These are phyloP conservation scores for Serrognathus titanus DNA, from an alignment of 2,888 invertebrate genomes.

Conservation along the genomic window DNA sequence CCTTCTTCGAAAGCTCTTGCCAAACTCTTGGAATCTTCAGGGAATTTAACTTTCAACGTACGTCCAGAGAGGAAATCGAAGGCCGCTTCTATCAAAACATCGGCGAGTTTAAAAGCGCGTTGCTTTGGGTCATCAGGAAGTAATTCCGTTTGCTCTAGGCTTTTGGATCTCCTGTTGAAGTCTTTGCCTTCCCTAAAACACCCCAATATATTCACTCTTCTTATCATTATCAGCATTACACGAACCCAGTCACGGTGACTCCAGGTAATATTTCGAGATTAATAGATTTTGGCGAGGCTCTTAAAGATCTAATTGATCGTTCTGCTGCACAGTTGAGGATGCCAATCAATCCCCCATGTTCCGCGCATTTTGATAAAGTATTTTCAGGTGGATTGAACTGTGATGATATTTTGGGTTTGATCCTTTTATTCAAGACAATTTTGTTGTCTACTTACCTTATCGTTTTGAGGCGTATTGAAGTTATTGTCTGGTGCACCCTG, in stretches of 20 bases:
- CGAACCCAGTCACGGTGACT: constrained; percentile 53
- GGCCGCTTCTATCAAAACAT: constrained; percentile 56
- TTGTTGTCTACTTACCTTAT: too few species aligned
- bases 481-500: too few species aligned
- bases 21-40: constrained; percentile 61
- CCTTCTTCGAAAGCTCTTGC: constrained; percentile 77
- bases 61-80: constrained; percentile 58
- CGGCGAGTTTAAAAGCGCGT: constrained; percentile 53
- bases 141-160: constrained; percentile 1
- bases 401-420: too few species aligned
- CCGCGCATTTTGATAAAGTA: too few species aligned
- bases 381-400: too few species aligned
- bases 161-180: too few species aligned
- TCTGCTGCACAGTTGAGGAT: constrained; percentile 53
- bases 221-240: too few species aligned
- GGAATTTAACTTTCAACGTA: constrained; percentile 67
- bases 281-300: constrained; percentile 55
- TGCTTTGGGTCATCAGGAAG: constrained; percentile 55
- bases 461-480: too few species aligned
- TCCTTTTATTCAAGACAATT: too few species aligned
- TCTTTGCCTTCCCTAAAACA: too few species aligned
- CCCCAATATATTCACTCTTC: too few species aligned
- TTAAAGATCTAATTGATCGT: constrained; percentile 57
- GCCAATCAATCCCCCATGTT: not conserved
- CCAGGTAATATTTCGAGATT: constrained; percentile 59